Percentiles rank a stretch among this genome's conserved stretches.
Conservation (phyloP, 1,140 invertebrate genomes). For the Heliothis virescens region DNA sequence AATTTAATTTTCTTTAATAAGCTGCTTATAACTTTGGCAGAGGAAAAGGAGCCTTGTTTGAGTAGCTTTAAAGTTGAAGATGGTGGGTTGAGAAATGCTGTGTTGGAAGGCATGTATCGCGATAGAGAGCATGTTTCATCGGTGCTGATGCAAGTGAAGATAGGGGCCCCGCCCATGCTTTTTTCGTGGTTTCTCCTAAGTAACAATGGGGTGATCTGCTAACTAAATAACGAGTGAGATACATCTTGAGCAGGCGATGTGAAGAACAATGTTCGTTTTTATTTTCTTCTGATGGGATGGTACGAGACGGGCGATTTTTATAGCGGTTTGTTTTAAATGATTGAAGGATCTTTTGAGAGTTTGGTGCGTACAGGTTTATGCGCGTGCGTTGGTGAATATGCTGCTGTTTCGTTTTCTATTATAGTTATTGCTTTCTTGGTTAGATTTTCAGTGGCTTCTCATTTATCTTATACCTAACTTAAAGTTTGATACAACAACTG, state of each 20-base stretch:
- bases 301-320: constrained; percentile 41
- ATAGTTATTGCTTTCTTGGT: neutral
- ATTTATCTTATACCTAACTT: too few relatives aligned
- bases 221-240: constrained; percentile 84
- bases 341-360: constrained; percentile 30
- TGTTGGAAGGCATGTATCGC: constrained; percentile 82
- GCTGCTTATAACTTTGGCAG: constrained; percentile 53
- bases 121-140: constrained; percentile 82
- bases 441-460: too few relatives aligned
- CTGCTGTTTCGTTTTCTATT: neutral
- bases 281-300: constrained; percentile 61
- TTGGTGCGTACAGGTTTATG: constrained; percentile 1
- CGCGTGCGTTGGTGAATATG: neutral
- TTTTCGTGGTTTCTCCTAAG: constrained; percentile 83
- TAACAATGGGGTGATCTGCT: constrained; percentile 85
- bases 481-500: too few relatives aligned
- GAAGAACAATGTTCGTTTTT: constrained; percentile 69
- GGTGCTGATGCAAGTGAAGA: constrained; percentile 75
- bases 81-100: constrained; percentile 56
- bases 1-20: constrained; percentile 86
- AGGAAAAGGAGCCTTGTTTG: constrained; percentile 63
- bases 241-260: constrained; percentile 70
- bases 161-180: constrained; percentile 83
- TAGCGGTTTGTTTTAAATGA: constrained; percentile 46
- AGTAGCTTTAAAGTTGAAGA: constrained; percentile 49